A percentile compares a stretch with the other conserved stretches of the same genome.
These are phyloP conservation scores for Apodemus agrarius DNA, from an alignment of 2,797 vertebrate species.

Conservation along the genomic window DNA sequence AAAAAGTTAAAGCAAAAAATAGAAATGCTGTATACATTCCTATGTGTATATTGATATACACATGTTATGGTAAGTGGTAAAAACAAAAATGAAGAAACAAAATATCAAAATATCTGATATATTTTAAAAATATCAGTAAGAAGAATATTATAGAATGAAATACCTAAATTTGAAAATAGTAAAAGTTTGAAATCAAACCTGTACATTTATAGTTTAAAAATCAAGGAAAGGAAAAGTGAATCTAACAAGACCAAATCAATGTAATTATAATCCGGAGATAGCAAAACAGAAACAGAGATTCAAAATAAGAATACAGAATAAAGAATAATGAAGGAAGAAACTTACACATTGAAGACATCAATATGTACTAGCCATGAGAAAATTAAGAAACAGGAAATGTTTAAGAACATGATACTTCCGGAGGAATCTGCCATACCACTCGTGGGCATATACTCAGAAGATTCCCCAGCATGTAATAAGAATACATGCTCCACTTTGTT, in stretches of 20 bases:
- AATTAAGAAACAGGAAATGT: neutral
- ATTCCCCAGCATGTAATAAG: too few species aligned
- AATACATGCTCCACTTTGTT: too few species aligned
- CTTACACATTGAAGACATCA: neutral
- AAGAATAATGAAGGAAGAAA: neutral
- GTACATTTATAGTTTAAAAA: neutral
- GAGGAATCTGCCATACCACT: too few species aligned
- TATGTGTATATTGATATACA: neutral
- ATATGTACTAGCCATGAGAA: neutral
- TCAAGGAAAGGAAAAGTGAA: neutral
- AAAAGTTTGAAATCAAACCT: neutral
- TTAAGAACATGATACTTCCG: too few species aligned
- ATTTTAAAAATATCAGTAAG: neutral
- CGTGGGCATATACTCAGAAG: too few species aligned
- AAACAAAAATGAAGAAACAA: neutral
- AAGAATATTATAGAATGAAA: neutral
- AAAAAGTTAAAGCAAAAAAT: neutral
- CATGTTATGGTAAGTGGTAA: neutral
- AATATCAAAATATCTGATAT: neutral
- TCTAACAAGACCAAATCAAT: neutral
- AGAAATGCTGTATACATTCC: neutral
- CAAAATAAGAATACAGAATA: neutral
- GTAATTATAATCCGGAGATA: neutral
- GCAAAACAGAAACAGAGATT: neutral
- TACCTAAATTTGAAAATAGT: neutral